Conservation (phyloP, 2,888 invertebrate species). For the Apantesis nais region DNA sequence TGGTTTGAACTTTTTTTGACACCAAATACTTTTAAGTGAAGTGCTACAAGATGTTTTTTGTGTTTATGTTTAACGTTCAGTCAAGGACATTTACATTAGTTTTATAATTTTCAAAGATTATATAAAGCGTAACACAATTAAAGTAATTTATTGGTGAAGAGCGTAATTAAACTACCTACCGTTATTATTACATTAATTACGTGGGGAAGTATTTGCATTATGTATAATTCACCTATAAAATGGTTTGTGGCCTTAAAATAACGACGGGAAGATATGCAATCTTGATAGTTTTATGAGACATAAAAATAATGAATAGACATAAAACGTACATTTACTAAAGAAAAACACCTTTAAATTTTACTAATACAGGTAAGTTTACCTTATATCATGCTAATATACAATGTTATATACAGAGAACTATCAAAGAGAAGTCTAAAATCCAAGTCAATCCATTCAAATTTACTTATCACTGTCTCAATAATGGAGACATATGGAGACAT, state of each 20-base stretch:
- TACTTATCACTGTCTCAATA: constrained; percentile 28
- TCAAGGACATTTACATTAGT: constrained; percentile 20
- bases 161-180: background rate
- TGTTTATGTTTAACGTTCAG: constrained; percentile 29
- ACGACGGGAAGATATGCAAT: constrained; percentile 7
- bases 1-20: constrained; percentile 42
- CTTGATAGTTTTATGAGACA: constrained; percentile 5
- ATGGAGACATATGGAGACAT: constrained; percentile 41
- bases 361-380: no score
- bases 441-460: constrained; percentile 19
- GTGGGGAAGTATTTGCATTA: background rate
- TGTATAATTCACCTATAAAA: background rate
- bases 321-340: no score
- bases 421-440: constrained; percentile 11
- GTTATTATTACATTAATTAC: background rate
- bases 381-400: background rate
- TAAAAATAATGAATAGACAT: constrained; percentile 16
- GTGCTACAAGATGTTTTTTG: constrained; percentile 31
- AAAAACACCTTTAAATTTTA: constrained; percentile 18
- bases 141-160: background rate
- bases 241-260: background rate
- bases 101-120: background rate
- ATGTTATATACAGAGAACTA: background rate
- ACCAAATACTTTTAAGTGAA: constrained; percentile 41
- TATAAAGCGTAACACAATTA: background rate